Conservation (phyloP, 2,888 invertebrate species). For the Thera britannica region DNA sequence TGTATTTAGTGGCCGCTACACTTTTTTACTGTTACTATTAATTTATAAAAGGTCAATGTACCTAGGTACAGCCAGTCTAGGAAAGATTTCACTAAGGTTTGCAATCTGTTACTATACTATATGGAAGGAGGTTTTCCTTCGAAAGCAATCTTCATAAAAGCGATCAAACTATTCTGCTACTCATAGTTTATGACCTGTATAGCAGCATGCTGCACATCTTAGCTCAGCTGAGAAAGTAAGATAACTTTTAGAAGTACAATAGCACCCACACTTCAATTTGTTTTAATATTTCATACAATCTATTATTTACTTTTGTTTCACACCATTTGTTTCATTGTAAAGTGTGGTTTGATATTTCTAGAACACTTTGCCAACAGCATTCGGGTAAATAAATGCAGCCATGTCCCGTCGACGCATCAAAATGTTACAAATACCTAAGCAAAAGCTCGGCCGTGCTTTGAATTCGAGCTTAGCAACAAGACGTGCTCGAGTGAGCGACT, state of each 20-base stretch:
- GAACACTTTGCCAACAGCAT: conserved; percentile 34
- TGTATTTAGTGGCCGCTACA: conserved; percentile 35
- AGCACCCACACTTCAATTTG: conserved; percentile 8
- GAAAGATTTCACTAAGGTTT: conserved; percentile 13
- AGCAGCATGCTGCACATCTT: conserved; percentile 34
- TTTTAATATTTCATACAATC: conserved; percentile 2
- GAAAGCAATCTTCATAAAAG: conserved; percentile 53
- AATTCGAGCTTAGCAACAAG: conserved; percentile 49
- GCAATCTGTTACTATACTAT: conserved; percentile 34
- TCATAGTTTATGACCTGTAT: conserved; percentile 48
- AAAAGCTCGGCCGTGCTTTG: conserved; percentile 47
- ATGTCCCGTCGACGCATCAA: conserved; percentile 28
- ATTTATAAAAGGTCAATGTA: conserved; percentile 14
- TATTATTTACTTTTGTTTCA: conserved; percentile 32
- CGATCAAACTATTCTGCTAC: conserved; percentile 44
- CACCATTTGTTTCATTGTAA: conserved; percentile 26
- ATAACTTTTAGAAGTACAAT: conserved; percentile 20
- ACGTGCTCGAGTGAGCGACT: conserved; percentile 60
- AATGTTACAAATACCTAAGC: conserved; percentile 46
- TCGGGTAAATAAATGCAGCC: conserved; percentile 35
- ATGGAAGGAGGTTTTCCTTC: conserved; percentile 41
- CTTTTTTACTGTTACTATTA: conserved; percentile 26
- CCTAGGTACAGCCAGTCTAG: conserved; percentile 28
- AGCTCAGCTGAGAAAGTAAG: conserved; percentile 13
- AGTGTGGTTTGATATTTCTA: conserved; percentile 31